A percentile compares a stretch with the other conserved stretches of the same genome.
These are phyloP conservation scores for Sebastes trivittatus DNA, from an alignment of 2,797 vertebrate genomes.

Conservation along the genomic window DNA sequence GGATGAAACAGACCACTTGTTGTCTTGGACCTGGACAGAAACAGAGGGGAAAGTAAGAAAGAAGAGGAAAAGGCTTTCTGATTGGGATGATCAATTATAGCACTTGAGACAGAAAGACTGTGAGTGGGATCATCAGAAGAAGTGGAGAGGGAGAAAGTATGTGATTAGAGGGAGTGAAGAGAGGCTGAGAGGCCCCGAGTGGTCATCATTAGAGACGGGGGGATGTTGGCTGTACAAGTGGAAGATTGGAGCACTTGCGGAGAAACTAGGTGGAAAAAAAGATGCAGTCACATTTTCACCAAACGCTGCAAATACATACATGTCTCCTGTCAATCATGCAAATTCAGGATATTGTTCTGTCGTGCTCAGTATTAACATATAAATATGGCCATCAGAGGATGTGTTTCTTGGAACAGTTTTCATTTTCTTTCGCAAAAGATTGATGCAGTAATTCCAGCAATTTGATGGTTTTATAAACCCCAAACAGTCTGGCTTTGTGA, in stretches of 20 bases:
- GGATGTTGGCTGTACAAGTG: neutral
- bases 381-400: no score
- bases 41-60: neutral
- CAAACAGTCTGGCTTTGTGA: neutral
- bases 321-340: neutral
- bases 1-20: neutral
- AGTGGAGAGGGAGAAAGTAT: neutral
- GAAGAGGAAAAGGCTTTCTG: neutral
- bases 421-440: neutral
- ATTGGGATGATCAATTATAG: constrained; percentile 24
- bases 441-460: neutral
- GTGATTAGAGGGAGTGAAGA: constrained; percentile 13
- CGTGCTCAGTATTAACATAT: neutral
- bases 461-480: neutral
- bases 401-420: neutral
- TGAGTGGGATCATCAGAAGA: constrained; percentile 8
- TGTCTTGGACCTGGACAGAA: neutral
- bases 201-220: neutral
- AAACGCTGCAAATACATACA: neutral
- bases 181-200: neutral
- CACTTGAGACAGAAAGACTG: neutral
- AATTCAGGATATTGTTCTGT: neutral
- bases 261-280: neutral
- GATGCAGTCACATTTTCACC: neutral
- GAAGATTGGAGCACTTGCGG: neutral